phyloP scores from a whole-genome alignment of 1,140 invertebrate genomes.

The Aphaenogaster ashmeadi region DNA sequence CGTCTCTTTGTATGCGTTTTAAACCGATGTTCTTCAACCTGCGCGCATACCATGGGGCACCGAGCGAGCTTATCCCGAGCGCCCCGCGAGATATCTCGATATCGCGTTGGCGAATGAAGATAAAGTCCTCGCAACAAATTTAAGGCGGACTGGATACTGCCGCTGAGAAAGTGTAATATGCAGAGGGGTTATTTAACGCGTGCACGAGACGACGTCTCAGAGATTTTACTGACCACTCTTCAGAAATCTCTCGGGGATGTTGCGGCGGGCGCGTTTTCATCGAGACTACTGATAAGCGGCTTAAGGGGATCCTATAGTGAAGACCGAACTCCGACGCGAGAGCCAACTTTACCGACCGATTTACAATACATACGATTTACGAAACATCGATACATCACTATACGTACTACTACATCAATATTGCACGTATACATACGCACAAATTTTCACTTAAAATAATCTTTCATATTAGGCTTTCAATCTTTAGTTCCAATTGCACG shows the following conservation, averaged over 20 bases:
- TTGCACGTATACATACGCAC: no score
- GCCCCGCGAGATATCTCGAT: slow-evolving; percentile 45
- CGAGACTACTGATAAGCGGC: slow-evolving; percentile 19
- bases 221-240: slow-evolving; percentile 11
- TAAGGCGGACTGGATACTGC: slow-evolving; percentile 25
- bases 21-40: slow-evolving; percentile 45
- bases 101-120: slow-evolving; percentile 33
- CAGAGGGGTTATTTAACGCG: slow-evolving; percentile 13
- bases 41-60: background rate
- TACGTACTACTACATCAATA: no score
- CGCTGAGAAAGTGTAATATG: slow-evolving; percentile 20
- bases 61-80: slow-evolving; percentile 17
- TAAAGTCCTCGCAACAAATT: slow-evolving; percentile 47
- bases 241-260: background rate
- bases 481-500: no score
- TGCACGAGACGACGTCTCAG: background rate
- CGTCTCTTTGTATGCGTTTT: background rate
- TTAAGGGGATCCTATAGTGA: background rate
- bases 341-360: no score
- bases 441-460: no score
- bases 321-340: no score
- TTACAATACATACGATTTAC: no score
- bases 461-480: no score
- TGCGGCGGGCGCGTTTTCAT: slow-evolving; percentile 32
- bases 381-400: no score